Percentiles rank a stretch among this genome's conserved stretches.
These are phyloP conservation scores for Heterodera schachtii DNA, from an alignment of 1,140 invertebrate species.

Conservation along the genomic window DNA sequence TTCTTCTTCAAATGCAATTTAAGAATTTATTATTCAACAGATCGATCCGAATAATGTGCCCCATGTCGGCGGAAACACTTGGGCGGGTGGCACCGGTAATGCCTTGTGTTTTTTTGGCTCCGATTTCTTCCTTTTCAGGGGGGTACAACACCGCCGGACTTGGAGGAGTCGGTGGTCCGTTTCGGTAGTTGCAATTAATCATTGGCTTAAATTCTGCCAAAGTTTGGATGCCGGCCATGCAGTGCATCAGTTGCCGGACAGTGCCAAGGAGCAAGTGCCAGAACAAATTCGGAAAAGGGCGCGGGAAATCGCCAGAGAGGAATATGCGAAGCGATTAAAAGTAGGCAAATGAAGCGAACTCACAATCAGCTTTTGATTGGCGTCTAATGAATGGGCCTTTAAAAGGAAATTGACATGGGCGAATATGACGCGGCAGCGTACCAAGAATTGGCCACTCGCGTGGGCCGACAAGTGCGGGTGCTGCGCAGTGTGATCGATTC, in stretches of 20 bases:
- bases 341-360: slow-evolving; percentile 10
- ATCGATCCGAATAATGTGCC: slow-evolving; percentile 76
- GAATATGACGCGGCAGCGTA: slow-evolving; percentile 88
- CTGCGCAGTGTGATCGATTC: slow-evolving; percentile 70
- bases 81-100: slow-evolving; percentile 86
- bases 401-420: slow-evolving; percentile 87
- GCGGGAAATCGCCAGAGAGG: slow-evolving; percentile 85
- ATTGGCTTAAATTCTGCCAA: slow-evolving; percentile 10
- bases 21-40: slow-evolving; percentile 19
- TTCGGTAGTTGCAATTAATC: slow-evolving; percentile 70
- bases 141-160: slow-evolving; percentile 72
- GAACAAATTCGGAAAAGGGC: slow-evolving; percentile 82
- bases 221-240: slow-evolving; percentile 84
- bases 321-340: slow-evolving; percentile 77
- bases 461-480: slow-evolving; percentile 76
- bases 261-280: slow-evolving; percentile 85
- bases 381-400: not conserved
- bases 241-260: slow-evolving; percentile 85
- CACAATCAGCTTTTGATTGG: too few relatives aligned
- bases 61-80: slow-evolving; percentile 92
- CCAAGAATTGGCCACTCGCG: slow-evolving; percentile 78
- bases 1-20: slow-evolving; percentile 61
- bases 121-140: not conserved
- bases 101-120: too few relatives aligned
- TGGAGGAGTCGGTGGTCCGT: slow-evolving; percentile 87